phyloP scores from a whole-genome alignment of 92 coral and sea anemone genomes.

The Porites rus region DNA sequence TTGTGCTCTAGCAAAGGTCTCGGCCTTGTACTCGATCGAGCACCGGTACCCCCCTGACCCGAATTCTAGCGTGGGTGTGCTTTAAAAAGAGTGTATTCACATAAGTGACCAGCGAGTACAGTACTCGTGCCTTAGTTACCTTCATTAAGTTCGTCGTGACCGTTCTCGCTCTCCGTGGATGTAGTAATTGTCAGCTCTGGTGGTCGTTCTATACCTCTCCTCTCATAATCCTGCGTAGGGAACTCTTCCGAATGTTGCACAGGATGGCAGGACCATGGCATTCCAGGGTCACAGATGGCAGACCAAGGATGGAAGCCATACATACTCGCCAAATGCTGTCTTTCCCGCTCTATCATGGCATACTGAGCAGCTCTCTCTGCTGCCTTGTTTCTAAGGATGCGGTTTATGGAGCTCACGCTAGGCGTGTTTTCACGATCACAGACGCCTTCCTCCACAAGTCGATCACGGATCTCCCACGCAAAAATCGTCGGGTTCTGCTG shows the following conservation, averaged over 20 bases:
- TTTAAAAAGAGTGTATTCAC: too few relatives aligned
- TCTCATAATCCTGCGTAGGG: slow-evolving; percentile 60
- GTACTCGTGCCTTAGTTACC: background rate
- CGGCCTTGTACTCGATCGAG: too few relatives aligned
- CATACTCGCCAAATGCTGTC: slow-evolving; percentile 96
- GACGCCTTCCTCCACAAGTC: slow-evolving; percentile 97
- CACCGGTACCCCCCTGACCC: too few relatives aligned
- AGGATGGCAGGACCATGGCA: slow-evolving; percentile 84
- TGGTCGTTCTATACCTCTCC: slow-evolving; percentile 62
- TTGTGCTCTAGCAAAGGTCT: too few relatives aligned
- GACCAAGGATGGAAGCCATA: slow-evolving; percentile 97
- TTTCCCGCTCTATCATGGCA: slow-evolving; percentile 97
- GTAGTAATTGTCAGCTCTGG: slow-evolving; percentile 46
- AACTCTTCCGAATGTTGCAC: slow-evolving; percentile 57
- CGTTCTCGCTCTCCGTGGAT: slow-evolving; percentile 56
- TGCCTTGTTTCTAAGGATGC: slow-evolving; percentile 97
- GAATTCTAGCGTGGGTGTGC: too few relatives aligned
- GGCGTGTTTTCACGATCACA: slow-evolving; percentile 99
- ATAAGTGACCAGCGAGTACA: too few relatives aligned
- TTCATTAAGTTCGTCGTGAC: slow-evolving; percentile 26
- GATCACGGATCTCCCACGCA: slow-evolving; percentile 99
- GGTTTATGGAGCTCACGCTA: slow-evolving; percentile 97
- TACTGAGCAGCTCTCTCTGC: slow-evolving; percentile 99
- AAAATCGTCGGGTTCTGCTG: slow-evolving; percentile 99
- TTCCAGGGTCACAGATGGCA: slow-evolving; percentile 69